These are phyloP conservation scores for Anisognathus igniventris DNA, from an alignment of 2,797 vertebrate genomes.

Conservation along the genomic window DNA sequence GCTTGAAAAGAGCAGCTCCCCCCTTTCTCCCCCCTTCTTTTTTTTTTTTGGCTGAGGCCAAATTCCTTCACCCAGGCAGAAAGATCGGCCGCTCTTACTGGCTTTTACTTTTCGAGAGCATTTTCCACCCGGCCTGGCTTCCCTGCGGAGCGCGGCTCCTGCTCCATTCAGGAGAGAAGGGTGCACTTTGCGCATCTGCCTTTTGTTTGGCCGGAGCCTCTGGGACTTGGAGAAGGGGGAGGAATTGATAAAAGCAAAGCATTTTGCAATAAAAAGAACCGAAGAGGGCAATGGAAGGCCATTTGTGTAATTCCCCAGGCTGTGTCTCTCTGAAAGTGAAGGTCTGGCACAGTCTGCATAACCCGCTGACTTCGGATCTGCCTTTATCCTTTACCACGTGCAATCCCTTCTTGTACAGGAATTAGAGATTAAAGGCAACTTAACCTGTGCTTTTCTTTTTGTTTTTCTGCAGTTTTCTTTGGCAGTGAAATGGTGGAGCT, in stretches of 20 bases:
- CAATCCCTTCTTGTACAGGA: constrained; percentile 64
- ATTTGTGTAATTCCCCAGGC: constrained; percentile 77
- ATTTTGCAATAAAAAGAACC: constrained; percentile 76
- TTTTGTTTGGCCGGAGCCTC: constrained; percentile 71
- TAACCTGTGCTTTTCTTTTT: constrained; percentile 64
- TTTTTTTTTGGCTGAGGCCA: constrained; percentile 33
- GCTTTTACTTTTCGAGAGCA: constrained; percentile 14
- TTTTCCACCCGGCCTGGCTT: background rate
- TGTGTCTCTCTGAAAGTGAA: constrained; percentile 78
- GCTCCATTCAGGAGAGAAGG: constrained; percentile 44
- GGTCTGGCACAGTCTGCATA: constrained; percentile 69
- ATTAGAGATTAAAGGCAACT: constrained; percentile 77
- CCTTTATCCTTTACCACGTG: constrained; percentile 60
- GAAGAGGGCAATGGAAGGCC: constrained; percentile 78
- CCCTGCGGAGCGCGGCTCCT: constrained; percentile 23
- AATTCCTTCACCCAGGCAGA: constrained; percentile 69
- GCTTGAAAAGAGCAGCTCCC: constrained; percentile 66
- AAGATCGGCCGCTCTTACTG: background rate
- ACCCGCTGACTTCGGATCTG: constrained; percentile 69
- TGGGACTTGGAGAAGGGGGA: constrained; percentile 69
- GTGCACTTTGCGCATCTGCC: constrained; percentile 52
- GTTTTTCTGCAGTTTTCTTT: background rate
- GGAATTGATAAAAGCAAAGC: constrained; percentile 75
- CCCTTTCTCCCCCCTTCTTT: background rate
- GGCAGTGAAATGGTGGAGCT: background rate